phyloP scores from a whole-genome alignment of 1,140 invertebrate genomes.

The Nylanderia fulva region DNA sequence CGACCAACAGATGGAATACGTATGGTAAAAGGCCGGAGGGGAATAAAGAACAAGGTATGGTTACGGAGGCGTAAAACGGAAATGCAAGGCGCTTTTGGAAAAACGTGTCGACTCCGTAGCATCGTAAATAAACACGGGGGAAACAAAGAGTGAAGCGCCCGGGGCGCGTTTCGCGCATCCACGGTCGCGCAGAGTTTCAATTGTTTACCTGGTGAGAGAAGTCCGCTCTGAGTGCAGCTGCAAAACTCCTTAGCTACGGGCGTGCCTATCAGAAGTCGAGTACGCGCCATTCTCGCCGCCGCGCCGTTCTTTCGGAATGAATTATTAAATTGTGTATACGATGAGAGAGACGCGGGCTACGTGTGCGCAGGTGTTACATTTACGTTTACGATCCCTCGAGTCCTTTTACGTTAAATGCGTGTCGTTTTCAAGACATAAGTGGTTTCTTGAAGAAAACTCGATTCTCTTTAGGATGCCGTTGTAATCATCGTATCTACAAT shows the following conservation, averaged over 20 bases:
- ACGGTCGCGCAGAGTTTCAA: conserved; percentile 7
- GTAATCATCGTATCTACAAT: neutral
- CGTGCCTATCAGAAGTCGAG: conserved; percentile 64
- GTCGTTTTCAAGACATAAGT: neutral
- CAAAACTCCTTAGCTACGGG: conserved; percentile 24
- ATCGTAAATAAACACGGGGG: conserved; percentile 64
- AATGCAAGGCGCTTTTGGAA: conserved; percentile 57
- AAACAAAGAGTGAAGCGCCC: conserved; percentile 36
- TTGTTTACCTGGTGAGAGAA: neutral
- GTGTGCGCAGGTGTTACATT: conserved; percentile 29
- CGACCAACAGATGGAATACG: neutral
- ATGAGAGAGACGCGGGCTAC: conserved; percentile 23
- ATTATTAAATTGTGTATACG: conserved; percentile 64
- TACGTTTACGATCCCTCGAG: conserved; percentile 14
- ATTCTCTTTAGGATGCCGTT: neutral
- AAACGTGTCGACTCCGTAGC: conserved; percentile 65
- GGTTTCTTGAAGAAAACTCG: neutral
- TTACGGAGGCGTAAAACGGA: conserved; percentile 42
- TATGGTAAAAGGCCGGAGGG: neutral
- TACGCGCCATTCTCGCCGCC: neutral
- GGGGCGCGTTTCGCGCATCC: conserved; percentile 23
- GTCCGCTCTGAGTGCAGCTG: conserved; percentile 30
- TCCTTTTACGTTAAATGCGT: conserved; percentile 41
- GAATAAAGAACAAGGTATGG: neutral
- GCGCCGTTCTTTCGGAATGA: conserved; percentile 32